phyloP scores from a whole-genome alignment of 2,888 invertebrate species.

The Lamellibrachia satsuma region DNA sequence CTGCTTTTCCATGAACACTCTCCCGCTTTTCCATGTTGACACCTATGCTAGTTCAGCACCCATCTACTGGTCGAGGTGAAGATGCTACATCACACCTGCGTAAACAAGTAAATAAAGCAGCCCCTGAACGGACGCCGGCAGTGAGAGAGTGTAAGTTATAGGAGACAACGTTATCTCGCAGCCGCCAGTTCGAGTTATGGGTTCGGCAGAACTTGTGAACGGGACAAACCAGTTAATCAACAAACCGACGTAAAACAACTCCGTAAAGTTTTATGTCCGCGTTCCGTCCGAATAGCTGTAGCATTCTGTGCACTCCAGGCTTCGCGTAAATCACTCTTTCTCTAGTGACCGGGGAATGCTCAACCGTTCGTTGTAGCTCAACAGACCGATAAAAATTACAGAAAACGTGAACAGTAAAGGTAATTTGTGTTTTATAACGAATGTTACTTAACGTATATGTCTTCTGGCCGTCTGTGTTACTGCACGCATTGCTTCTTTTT shows the following conservation, averaged over 20 bases:
- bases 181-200: not conserved
- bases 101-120: conserved; percentile 5
- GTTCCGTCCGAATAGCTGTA: not conserved
- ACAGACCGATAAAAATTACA: too few relatives aligned
- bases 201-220: not conserved
- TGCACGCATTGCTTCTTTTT: too few relatives aligned
- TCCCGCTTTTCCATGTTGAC: not conserved
- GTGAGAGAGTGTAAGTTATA: not conserved
- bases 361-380: not conserved
- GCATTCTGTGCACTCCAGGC: not conserved
- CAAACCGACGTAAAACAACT: not conserved
- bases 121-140: not conserved
- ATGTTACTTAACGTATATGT: too few relatives aligned
- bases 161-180: not conserved
- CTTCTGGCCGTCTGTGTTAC: too few relatives aligned
- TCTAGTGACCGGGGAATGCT: not conserved
- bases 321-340: not conserved
- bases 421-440: too few relatives aligned
- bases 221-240: not conserved
- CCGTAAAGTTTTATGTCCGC: not conserved
- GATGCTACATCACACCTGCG: not conserved
- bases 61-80: not conserved
- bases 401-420: too few relatives aligned
- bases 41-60: not conserved
- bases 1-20: not conserved